Base-by-base conservation (phyloP, 37 sponge, comb jelly and placozoan genomes). In the Mnemiopsis leidyi region DNA sequence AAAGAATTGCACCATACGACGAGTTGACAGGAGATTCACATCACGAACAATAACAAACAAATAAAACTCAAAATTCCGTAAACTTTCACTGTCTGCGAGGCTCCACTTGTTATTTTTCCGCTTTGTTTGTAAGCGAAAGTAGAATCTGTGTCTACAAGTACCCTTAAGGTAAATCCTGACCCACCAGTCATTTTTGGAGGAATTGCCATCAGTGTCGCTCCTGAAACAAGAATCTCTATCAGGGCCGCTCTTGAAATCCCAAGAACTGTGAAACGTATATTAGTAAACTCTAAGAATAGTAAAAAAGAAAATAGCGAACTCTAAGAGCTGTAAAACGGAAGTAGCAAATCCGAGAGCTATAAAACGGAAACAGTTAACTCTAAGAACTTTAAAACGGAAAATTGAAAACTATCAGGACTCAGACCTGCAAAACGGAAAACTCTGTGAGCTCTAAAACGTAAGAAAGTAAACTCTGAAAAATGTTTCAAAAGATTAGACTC, bases 151-250 rank as follows among this genome's bases (percentile, higher is more conserved):
- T 71, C 75, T 5, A 71, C 75, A 7, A 71, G 3, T 7, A 28
- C 30, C 5, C 75, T n/a, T 3, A 71, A 23, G 25, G 75, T 71
- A 5, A 71, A 71, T 28, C 75, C 75, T 5, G 30, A 29, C 30
- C 75, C 75, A 5, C 75, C 75, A 29, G 25, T 28, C 30, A 71
- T 71, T 71, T 71, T 71, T 5, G 75, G 75, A n/a, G 75, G 75
- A 25, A 71, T 29, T 18, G 75, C 75, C n/a, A 71, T 71, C 75
- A 71, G 75, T 71, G 75, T 71, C 30, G 75, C 75, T 28, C 75
- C 75, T 71, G 75, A 71, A 29, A 13, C 61, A 13, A 48, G 5
- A n/a, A n/a, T n/a, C n/a, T n/a, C n/a, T n/a, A n/a, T n/a, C n/a
- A n/a, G n/a, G n/a, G n/a, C n/a, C 5, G 61, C 9, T 18, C 9